Evolutionary conservation across 1,140 invertebrate genomes (phyloP), one percentile per base, ranked within the genome.

Genomic region (Drosophila punjabiensis): DNA sequence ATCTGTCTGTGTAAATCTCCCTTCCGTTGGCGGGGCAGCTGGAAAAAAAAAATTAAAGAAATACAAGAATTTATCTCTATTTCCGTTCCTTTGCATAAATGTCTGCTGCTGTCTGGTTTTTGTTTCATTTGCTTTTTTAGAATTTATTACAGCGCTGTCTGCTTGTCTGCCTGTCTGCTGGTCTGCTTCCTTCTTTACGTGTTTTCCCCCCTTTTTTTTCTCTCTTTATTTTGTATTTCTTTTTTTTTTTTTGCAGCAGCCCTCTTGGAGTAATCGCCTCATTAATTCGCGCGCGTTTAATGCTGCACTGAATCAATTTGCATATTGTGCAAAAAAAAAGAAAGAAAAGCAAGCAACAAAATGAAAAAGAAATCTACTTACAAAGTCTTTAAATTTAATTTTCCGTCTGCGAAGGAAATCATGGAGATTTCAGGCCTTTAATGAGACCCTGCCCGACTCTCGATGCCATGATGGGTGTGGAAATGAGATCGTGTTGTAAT

Each of bases 291-390:
- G 71, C 86, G 75, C 79, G 70, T 89, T 89, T 85, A 86, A 89
- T 85, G 85, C 86, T 89, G 85, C 85, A 89, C 74, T 89, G 85
- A 79, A 90, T 90, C 86, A 90, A 89, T 89, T 89, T 90, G 87
- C 86, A 90, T 91, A 82, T 90, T 90, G 79, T 82, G 79, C 86
- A 89, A 60, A 50, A n/a, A 76, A 45, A 48, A 30, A 18, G 55
- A 68, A 47, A 41, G 50, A 56, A 39, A 37, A 48, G 28, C 43
- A 24, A 55, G 20, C 13, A 13, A 53, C 16, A 53, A 33, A 33
- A 33, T 33, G 33, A 65, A 81, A 89, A 82, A 67, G 56, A 86
- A 86, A 81, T 90, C 82, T 82, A 86, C 82, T 90, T 90, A 86
- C 86, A 90, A 75, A 82, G 82, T 90, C 82, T 90, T 89, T 86